phyloP scores from a whole-genome alignment of 2,888 invertebrate species.

The Andrena chrysosceles region DNA sequence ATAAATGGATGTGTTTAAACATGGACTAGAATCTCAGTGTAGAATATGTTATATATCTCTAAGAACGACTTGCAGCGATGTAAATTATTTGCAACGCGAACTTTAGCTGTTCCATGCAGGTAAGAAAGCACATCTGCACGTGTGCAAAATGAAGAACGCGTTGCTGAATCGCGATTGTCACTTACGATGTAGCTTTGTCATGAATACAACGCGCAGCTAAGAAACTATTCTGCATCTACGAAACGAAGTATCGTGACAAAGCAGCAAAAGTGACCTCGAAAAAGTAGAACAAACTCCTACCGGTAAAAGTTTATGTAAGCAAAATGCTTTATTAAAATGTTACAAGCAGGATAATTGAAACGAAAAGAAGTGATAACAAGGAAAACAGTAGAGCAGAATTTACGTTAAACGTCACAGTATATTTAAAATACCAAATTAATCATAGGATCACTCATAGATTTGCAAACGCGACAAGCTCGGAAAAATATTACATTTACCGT shows the following conservation, averaged over 20 bases:
- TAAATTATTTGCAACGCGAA: not conserved
- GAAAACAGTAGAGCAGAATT: too few relatives aligned
- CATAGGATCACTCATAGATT: not conserved
- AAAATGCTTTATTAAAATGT: too few relatives aligned
- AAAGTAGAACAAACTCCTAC: not conserved
- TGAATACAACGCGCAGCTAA: not conserved
- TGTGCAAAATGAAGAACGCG: not conserved
- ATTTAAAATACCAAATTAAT: not conserved
- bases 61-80: not conserved
- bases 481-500: not conserved
- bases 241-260: not conserved
- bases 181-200: not conserved
- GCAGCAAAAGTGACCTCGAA: not conserved
- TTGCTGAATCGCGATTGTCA: slow-evolving; percentile 3
- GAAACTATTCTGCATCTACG: slow-evolving; percentile 14
- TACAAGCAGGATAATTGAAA: too few relatives aligned
- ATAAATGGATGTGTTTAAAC: not conserved
- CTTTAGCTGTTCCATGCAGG: not conserved
- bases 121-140: not conserved
- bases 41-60: not conserved
- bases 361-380: too few relatives aligned
- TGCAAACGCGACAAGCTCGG: not conserved
- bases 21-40: not conserved
- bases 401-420: too few relatives aligned
- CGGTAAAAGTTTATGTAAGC: too few relatives aligned